A percentile compares a stretch with the other conserved stretches of the same genome.
Conservation (phyloP, 1,140 invertebrate species). For the Orchestia grillus region DNA sequence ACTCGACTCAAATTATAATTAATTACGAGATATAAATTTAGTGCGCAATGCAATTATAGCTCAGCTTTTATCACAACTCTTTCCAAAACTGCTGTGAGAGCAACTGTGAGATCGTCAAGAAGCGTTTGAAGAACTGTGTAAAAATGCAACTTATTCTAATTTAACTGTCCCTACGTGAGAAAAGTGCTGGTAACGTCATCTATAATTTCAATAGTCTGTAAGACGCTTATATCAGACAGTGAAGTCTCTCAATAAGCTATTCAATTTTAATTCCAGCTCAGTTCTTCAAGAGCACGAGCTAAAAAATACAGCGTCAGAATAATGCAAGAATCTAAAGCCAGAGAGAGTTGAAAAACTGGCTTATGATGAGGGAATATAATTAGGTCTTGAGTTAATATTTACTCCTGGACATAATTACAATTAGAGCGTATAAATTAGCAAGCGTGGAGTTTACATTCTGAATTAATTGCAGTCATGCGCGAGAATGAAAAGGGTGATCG, state of each 20-base stretch:
- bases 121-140: no score
- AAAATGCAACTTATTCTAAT: no score
- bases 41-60: no score
- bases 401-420: constrained; percentile 40
- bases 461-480: constrained; percentile 36
- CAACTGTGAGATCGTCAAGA: no score
- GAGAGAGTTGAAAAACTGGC: neutral
- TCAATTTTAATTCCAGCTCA: neutral
- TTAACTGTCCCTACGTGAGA: no score
- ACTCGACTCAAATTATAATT: no score
- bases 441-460: constrained; percentile 32
- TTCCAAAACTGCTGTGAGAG: no score
- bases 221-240: neutral
- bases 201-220: neutral
- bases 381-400: constrained; percentile 53
- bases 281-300: neutral
- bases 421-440: constrained; percentile 47
- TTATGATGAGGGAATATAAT: constrained; percentile 26
- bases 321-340: neutral
- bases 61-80: no score
- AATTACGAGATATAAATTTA: no score
- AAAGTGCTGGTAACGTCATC: neutral
- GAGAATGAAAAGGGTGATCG: constrained; percentile 2
- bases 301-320: neutral
- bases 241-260: neutral